Conservation (phyloP, 2,888 invertebrate genomes). For the Lasioglossum villosulum region DNA sequence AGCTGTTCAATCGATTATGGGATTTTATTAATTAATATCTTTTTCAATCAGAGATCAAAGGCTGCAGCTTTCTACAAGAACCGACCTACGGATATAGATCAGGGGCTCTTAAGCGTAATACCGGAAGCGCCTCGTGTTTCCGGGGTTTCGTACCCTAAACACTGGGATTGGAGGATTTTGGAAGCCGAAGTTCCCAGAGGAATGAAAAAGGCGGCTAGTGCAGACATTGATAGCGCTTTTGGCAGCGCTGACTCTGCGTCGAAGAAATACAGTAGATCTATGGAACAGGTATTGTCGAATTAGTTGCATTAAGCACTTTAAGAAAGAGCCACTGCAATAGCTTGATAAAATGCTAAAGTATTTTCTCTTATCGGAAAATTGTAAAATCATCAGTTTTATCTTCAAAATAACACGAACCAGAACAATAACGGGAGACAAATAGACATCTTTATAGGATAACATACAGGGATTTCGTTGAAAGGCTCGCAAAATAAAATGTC, state of each 20-base stretch:
- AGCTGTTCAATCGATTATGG: neutral
- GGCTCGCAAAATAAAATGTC: neutral
- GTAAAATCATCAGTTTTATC: neutral
- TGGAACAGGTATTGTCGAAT: conserved; percentile 57
- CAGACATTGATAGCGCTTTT: conserved; percentile 83
- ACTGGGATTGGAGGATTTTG: conserved; percentile 91
- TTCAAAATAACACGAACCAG: neutral
- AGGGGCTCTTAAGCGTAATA: conserved; percentile 88
- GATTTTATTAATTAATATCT: neutral
- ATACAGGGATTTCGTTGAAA: neutral
- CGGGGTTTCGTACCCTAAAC: conserved; percentile 88
- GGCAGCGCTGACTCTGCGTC: conserved; percentile 77
- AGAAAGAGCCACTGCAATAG: no score
- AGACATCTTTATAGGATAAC: neutral
- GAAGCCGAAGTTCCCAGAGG: conserved; percentile 85
- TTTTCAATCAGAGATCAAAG: conserved; percentile 90
- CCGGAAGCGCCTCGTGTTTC: conserved; percentile 94
- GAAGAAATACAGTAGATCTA: conserved; percentile 56
- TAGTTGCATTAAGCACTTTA: neutral
- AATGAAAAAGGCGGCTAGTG: conserved; percentile 85
- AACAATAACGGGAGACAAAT: neutral
- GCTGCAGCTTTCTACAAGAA: conserved; percentile 92
- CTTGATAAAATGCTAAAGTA: neutral
- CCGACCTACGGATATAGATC: conserved; percentile 91
- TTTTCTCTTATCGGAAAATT: neutral